Percentiles rank a stretch among this genome's conserved stretches.
Evolutionary conservation across 2,888 invertebrate genomes (phyloP).

Genomic region (Acleris holmiana): DNA sequence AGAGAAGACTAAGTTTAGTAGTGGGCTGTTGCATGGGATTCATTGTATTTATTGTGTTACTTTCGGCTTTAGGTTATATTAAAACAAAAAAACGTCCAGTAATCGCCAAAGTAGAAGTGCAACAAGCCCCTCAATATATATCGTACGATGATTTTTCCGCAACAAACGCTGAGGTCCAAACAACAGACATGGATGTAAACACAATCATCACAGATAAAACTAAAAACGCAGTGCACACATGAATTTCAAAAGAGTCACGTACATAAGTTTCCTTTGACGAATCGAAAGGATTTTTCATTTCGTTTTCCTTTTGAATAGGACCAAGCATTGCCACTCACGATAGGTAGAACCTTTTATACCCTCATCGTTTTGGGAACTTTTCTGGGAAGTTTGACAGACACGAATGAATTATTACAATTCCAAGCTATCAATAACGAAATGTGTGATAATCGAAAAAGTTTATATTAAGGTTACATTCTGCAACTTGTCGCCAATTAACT

Average conservation of each 20-base stretch:
- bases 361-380: constrained; percentile 63
- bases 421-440: constrained; percentile 70
- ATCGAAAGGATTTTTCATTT: constrained; percentile 51
- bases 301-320: constrained; percentile 59
- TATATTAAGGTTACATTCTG: constrained; percentile 42
- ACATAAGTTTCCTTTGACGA: constrained; percentile 43
- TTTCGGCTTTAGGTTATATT: constrained; percentile 92
- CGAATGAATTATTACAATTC: constrained; percentile 71
- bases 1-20: constrained; percentile 92
- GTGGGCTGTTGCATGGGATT: constrained; percentile 94
- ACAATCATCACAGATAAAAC: constrained; percentile 71
- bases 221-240: constrained; percentile 61
- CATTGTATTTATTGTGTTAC: constrained; percentile 92
- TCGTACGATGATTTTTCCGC: constrained; percentile 86
- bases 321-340: constrained; percentile 56
- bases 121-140: constrained; percentile 91
- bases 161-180: constrained; percentile 69
- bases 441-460: constrained; percentile 74
- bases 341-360: constrained; percentile 60
- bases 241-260: constrained; percentile 50
- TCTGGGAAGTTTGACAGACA: constrained; percentile 64
- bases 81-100: constrained; percentile 93
- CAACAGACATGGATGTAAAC: constrained; percentile 76
- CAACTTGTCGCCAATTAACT: constrained; percentile 9
- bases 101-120: constrained; percentile 88